Evolutionary conservation across 2,797 vertebrate species (phyloP), one percentile per base, ranked within the genome.

Genomic region (Urophycis tenuis): DNA sequence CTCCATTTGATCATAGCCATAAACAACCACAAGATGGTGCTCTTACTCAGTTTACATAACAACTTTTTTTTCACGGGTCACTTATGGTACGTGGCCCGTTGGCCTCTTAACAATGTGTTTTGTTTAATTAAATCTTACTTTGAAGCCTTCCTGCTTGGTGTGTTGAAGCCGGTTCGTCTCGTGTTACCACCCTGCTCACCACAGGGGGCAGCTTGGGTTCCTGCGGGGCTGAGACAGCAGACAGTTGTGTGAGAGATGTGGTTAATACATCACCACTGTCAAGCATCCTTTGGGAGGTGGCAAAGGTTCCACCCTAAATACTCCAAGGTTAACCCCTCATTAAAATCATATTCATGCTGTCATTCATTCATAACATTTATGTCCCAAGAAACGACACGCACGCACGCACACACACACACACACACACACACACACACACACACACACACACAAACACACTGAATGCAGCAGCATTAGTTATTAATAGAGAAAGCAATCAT

Each of bases 1-100:
- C 32, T 71, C 10, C 5, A 31, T 70, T 14, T 69, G 34, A 32
- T 41, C 36, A 12, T 74, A 15, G 14, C n/a, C 9, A 9, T 32
- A 19, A 33, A 1, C n/a, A 49, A 45, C 86, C 89, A 88, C 82
- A 74, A 89, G 85, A 86, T 85, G 85, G 84, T 3, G 77, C 81
- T 84, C 72, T 75, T 72, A 72, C 34, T 71, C 74, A 74, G 25
- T 12, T 75, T 17, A 60, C 32, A 30, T 73, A 71, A 1, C 2
- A 10, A 4, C 71, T 74, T 75, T 53, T 11, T 11, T 32, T 22
- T 72, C 19, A 29, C 36, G 53, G 11, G 25, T 25, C 60, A 11
- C 9, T 29, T 12, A 29, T 12, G 60, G 60, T 25, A 12, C 29
- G n/a, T 29, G 25, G n/a, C 60, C 0, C 25, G 4, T 25, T 60